Conservation (phyloP, 2,113 vertebrate genomes). For the Ciconia stormi region DNA sequence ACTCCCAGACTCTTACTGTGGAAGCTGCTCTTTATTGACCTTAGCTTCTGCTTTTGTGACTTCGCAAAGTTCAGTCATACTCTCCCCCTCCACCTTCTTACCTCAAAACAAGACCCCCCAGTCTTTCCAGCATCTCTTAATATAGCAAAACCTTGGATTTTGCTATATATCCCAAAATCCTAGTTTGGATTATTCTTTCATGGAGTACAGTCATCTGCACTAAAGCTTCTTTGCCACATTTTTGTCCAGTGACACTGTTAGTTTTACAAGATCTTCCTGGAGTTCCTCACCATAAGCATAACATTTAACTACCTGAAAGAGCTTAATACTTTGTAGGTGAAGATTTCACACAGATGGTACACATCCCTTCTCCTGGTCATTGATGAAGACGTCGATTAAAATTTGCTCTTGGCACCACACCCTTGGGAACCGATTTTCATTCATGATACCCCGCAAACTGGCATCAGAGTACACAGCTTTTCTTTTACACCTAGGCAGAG, state of each 20-base stretch:
- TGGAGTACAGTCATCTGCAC: background rate
- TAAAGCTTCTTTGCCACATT: background rate
- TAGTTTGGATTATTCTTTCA: background rate
- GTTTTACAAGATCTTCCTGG: background rate
- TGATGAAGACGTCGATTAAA: background rate
- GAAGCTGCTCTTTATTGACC: background rate
- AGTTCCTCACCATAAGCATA: background rate
- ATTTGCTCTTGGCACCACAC: background rate
- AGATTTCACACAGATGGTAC: background rate
- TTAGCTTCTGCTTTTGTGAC: background rate
- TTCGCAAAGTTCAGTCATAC: background rate
- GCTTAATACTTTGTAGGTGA: background rate
- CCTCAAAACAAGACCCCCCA: background rate
- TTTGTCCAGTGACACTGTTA: background rate
- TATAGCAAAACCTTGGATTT: background rate
- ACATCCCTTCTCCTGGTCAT: background rate
- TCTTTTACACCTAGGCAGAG: background rate
- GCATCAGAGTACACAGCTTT: background rate
- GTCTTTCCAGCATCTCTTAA: background rate
- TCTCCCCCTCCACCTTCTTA: background rate
- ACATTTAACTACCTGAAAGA: background rate
- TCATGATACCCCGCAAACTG: background rate
- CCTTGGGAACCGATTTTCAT: accelerated
- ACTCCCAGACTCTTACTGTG: background rate
- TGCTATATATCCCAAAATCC: background rate